Evolutionary conservation across 2,113 vertebrate genomes (phyloP).

Genomic region (Alces alces): DNA sequence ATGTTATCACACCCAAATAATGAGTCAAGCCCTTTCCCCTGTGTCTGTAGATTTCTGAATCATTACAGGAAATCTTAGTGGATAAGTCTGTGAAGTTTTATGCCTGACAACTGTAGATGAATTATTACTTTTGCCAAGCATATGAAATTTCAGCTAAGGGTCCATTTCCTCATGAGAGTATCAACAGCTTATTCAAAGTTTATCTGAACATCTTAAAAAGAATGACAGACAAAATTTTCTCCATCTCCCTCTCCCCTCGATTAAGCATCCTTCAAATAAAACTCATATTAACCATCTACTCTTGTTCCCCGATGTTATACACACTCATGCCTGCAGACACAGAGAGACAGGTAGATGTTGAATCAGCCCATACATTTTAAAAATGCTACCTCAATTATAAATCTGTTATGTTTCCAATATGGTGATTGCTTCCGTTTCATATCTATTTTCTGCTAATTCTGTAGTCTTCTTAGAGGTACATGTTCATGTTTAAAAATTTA

Average conservation of each 20-base stretch:
- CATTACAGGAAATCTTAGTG: constrained; percentile 51
- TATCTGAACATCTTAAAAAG: constrained; percentile 47
- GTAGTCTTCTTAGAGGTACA: not conserved
- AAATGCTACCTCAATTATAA: not conserved
- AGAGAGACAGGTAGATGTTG: not conserved
- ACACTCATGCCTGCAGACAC: not conserved
- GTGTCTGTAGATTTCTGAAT: constrained; percentile 53
- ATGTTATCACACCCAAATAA: constrained; percentile 72
- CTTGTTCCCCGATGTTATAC: not conserved
- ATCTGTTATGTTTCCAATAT: not conserved
- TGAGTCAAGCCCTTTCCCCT: constrained; percentile 38
- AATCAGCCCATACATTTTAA: not conserved
- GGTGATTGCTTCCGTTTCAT: constrained; percentile 17
- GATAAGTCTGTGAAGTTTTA: constrained; percentile 27
- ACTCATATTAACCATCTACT: accelerated
- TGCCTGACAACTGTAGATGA: constrained; percentile 15
- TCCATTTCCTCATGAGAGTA: constrained; percentile 36
- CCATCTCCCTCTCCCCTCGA: not conserved
- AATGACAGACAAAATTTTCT: constrained; percentile 31
- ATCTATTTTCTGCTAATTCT: not conserved
- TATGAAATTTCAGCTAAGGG: constrained; percentile 27
- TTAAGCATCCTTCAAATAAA: not conserved
- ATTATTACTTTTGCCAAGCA: constrained; percentile 49
- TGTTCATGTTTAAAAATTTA: not conserved
- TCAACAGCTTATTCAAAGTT: constrained; percentile 62